Evolutionary conservation across 2,888 invertebrate species (phyloP), one percentile per base, ranked within the genome.

Genomic region (Dynastes tityus): DNA sequence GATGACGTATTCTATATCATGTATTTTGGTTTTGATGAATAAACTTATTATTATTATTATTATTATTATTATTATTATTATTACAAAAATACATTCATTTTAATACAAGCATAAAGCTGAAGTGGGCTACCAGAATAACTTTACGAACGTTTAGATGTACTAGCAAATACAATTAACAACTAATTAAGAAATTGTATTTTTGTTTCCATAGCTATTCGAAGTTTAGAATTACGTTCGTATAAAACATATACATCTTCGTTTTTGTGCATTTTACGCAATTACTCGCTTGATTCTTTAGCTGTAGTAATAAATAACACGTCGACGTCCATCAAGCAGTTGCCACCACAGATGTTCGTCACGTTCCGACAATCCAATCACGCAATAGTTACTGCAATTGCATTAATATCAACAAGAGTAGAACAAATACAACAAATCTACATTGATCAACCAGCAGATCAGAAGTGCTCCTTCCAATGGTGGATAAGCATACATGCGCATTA

Each of bases 401-500:
- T 55, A 71, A 71, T 55, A 63, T 55, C 61, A 13, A 55, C 58
- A 77, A 37, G 37, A 71, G 58, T 32, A 58, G 37, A 58, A 58
- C 55, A 64, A 37, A 16, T 49, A 79, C 78, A 80, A 80, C 32
- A 37, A n/a, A 32, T 37, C 55, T 80, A 71, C 71, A 55, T 55
- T 58, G 71, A 71, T 71, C 55, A 55, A 53, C 81, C 71, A 76
- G 68, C 77, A 78, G 80, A 82, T 82, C 80, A 80, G 80, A 80
- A 78, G 80, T 70, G 77, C 68, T 53, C 53, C 65, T 76, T 76
- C 29, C 40, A 49, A 40, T 64, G 40, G 53, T 67, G 51, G 32
- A 27, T 53, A 55, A n/a, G 29, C 65, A 76, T 55, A 71, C 37
- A 78, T 79, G 78, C 79, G 79, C 82, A 81, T 82, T 82, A 82